phyloP scores from a whole-genome alignment of 2,113 vertebrate genomes.

The Lethenteron camtschaticum region DNA sequence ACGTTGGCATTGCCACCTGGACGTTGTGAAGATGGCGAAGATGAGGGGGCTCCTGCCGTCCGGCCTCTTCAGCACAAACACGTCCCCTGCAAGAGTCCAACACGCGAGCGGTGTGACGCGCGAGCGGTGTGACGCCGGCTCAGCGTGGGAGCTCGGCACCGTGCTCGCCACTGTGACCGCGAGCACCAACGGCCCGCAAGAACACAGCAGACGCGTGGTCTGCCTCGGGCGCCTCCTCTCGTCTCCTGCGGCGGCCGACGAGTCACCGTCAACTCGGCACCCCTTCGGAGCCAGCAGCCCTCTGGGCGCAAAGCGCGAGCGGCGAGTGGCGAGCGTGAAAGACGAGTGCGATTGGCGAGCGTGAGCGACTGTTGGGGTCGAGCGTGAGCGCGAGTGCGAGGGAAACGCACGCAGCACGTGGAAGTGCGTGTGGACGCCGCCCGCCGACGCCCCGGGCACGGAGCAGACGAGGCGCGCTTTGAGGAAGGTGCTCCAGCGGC shows the following conservation, averaged over 20 bases:
- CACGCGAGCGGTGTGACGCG: too few relatives aligned
- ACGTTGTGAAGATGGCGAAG: slow-evolving; percentile 47
- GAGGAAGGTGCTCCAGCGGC: slow-evolving; percentile 61
- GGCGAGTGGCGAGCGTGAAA: not conserved
- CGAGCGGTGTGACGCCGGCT: too few relatives aligned
- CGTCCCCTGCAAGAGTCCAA: slow-evolving; percentile 28
- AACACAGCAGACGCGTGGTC: not conserved
- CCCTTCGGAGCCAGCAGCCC: not conserved
- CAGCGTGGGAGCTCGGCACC: not conserved
- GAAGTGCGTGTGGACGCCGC: slow-evolving; percentile 30
- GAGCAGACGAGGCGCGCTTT: slow-evolving; percentile 53
- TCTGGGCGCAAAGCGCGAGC: not conserved
- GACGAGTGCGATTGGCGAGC: not conserved
- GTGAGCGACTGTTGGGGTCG: not conserved
- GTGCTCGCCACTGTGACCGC: not conserved
- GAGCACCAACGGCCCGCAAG: not conserved
- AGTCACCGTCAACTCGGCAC: not conserved
- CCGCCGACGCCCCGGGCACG: slow-evolving; percentile 28
- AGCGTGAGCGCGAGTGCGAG: not conserved
- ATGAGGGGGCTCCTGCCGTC: slow-evolving; percentile 39
- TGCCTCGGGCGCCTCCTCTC: not conserved
- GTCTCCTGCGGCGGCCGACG: not conserved
- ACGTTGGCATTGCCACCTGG: slow-evolving; percentile 24
- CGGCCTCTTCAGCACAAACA: slow-evolving; percentile 43
- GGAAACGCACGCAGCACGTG: slow-evolving; percentile 35